Percentiles rank a stretch among this genome's conserved stretches.
Evolutionary conservation across 1,140 invertebrate species (phyloP).

Genomic region (Caenorhabditis briggsae): DNA sequence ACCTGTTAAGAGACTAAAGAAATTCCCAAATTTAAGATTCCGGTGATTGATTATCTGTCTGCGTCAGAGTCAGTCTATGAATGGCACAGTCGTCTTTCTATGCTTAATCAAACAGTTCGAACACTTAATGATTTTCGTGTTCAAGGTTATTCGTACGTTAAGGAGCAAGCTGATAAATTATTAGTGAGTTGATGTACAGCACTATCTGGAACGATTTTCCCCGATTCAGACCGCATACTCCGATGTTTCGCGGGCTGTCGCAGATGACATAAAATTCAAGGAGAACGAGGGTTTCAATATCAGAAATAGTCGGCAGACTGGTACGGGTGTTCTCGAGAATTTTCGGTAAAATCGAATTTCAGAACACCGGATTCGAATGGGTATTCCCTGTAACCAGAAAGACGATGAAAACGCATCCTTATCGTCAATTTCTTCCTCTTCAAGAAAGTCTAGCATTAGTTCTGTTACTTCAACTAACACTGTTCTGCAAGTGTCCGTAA

Average conservation of each 20-base stretch:
- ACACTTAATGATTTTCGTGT: background rate
- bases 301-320: background rate
- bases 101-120: background rate
- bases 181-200: background rate
- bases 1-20: no score
- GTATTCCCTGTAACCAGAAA: background rate
- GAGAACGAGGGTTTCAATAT: background rate
- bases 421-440: no score
- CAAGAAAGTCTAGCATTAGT: no score
- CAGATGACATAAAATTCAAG: background rate
- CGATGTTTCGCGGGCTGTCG: background rate
- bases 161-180: background rate
- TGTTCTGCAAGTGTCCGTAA: no score
- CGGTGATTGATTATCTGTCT: background rate
- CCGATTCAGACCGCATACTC: background rate
- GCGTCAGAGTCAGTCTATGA: background rate
- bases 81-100: background rate
- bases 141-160: background rate
- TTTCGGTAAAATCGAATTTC: no score
- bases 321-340: no score
- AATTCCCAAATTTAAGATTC: background rate
- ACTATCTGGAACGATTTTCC: background rate
- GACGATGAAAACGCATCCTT: no score
- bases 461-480: no score
- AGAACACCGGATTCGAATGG: background rate